Percentiles rank a stretch among this genome's conserved stretches.
Conservation (phyloP, 2,797 vertebrate species). For the Steatocranus sp. region DNA sequence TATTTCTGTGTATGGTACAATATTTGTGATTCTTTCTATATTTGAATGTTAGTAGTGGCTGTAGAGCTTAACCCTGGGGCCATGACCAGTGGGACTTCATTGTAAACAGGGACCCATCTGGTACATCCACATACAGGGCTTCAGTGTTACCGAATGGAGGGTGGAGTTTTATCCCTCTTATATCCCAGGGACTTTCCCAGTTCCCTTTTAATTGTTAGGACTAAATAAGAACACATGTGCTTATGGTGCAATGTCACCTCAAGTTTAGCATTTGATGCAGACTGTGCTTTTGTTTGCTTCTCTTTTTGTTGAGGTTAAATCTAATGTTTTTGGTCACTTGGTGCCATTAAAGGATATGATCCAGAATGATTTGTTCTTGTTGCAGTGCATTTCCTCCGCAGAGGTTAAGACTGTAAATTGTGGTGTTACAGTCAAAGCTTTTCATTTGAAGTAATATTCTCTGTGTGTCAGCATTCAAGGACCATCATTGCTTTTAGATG, state of each 20-base stretch:
- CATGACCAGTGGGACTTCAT: slow-evolving; percentile 33
- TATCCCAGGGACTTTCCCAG: slow-evolving; percentile 31
- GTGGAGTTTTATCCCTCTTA: slow-evolving; percentile 5
- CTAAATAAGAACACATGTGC: slow-evolving; percentile 25
- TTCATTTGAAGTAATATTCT: slow-evolving; percentile 9
- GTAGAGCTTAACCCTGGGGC: slow-evolving; percentile 43
- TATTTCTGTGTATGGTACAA: slow-evolving; percentile 58
- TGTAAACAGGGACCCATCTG: slow-evolving; percentile 40
- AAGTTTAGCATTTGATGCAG: slow-evolving; percentile 20
- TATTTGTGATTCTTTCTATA: slow-evolving; percentile 62
- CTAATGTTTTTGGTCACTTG: slow-evolving; percentile 20
- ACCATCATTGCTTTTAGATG: slow-evolving; percentile 16
- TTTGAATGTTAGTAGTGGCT: slow-evolving; percentile 64
- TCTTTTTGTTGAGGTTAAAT: slow-evolving; percentile 28
- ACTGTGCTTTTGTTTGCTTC: slow-evolving; percentile 27
- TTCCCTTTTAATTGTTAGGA: slow-evolving; percentile 35
- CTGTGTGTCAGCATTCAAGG: slow-evolving; percentile 28
- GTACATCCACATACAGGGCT: slow-evolving; percentile 30
- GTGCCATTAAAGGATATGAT: slow-evolving; percentile 30
- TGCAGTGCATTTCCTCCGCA: slow-evolving; percentile 33
- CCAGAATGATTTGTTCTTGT: slow-evolving; percentile 25
- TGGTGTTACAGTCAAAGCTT: background rate
- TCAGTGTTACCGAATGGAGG: slow-evolving; percentile 20
- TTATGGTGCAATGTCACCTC: slow-evolving; percentile 39
- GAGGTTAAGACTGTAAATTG: background rate